Evolutionary conservation across 2,888 invertebrate species (phyloP).

Genomic region (Thymelicus acteon): DNA sequence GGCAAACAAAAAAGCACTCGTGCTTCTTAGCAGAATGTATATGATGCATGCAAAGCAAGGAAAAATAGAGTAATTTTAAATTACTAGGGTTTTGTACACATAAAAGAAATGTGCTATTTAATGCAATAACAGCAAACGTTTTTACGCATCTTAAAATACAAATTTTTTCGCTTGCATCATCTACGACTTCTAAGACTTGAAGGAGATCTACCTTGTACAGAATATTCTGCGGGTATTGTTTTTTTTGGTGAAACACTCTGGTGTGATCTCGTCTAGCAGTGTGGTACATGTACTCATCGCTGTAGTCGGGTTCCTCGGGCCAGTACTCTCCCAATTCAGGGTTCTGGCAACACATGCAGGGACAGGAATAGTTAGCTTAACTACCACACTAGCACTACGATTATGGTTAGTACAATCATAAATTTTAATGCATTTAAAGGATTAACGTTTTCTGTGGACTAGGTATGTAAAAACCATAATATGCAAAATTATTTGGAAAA

Average conservation of each 20-base stretch:
- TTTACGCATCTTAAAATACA: background rate
- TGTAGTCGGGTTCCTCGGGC: constrained; percentile 77
- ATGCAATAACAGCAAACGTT: background rate
- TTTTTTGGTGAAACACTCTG: constrained; percentile 80
- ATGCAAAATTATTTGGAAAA: background rate
- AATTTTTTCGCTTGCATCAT: constrained; percentile 31
- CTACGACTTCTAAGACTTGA: constrained; percentile 39
- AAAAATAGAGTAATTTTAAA: background rate
- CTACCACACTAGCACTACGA: constrained; percentile 41
- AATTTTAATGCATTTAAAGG: constrained; percentile 10
- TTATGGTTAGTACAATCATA: constrained; percentile 34
- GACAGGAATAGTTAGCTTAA: constrained; percentile 65
- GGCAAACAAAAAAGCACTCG: constrained; percentile 23
- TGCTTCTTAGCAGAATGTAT: constrained; percentile 35
- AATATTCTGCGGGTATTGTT: constrained; percentile 81
- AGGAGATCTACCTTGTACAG: constrained; percentile 75
- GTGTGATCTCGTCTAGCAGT: constrained; percentile 78
- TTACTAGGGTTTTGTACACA: too few relatives aligned
- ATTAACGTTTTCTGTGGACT: constrained; percentile 15
- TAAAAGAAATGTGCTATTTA: background rate
- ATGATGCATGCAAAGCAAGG: constrained; percentile 31
- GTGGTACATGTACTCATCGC: constrained; percentile 83
- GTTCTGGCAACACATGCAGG: constrained; percentile 71
- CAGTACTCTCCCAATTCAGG: constrained; percentile 69
- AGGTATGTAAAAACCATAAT: background rate